Evolutionary conservation across 2,113 vertebrate species (phyloP).

Genomic region (Penelope pileata): DNA sequence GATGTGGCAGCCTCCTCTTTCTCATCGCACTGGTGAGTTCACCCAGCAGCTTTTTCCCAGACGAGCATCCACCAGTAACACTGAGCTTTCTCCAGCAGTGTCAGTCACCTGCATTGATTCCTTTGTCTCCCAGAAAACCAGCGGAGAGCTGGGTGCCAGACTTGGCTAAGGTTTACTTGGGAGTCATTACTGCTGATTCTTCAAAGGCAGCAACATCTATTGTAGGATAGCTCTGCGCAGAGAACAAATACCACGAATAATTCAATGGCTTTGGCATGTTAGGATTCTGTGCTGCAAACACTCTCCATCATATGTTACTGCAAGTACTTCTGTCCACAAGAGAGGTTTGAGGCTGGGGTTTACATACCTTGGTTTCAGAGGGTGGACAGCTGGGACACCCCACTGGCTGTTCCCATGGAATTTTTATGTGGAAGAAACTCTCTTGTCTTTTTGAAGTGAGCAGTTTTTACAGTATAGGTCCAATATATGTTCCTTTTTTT

Average conservation of each 20-base stretch:
- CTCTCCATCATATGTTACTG: not conserved
- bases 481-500: not conserved
- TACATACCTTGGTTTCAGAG: not conserved
- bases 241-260: not conserved
- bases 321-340: not conserved
- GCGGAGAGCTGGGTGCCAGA: not conserved
- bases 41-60: not conserved
- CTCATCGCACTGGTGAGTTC: accelerated
- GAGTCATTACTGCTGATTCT: not conserved
- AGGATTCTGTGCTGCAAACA: not conserved
- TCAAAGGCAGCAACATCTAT: not conserved
- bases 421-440: not conserved
- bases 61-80: accelerated
- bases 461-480: accelerated
- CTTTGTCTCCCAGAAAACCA: not conserved
- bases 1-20: not conserved
- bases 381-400: not conserved
- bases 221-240: not conserved
- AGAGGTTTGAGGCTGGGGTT: not conserved
- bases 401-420: not conserved
- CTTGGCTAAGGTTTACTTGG: not conserved
- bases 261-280: not conserved
- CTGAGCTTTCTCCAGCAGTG: not conserved
- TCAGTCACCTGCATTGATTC: not conserved
- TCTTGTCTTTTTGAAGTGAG: not conserved